Conservation (phyloP, 1,140 invertebrate genomes). For the Leptopilina clavipes region DNA sequence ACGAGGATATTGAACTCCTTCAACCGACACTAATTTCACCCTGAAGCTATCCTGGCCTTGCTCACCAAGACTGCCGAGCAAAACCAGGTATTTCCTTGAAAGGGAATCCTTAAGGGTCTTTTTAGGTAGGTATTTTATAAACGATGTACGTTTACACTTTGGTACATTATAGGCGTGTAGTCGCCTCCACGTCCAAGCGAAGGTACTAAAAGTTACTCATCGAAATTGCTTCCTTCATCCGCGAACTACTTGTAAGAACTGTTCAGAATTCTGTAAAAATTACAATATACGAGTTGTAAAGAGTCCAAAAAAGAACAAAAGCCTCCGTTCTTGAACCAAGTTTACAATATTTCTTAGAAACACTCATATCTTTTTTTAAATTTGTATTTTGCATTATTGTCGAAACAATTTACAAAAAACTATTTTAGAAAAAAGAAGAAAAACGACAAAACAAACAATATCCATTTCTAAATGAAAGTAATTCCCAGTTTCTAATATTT, state of each 20-base stretch:
- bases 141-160: conserved; percentile 31
- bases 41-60: conserved; percentile 26
- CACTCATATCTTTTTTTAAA: background rate
- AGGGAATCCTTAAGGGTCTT: conserved; percentile 27
- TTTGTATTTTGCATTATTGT: no score
- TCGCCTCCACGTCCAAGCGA: background rate
- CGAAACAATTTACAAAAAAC: no score
- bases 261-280: background rate
- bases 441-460: no score
- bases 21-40: conserved; percentile 29
- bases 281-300: background rate
- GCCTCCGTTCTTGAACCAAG: background rate
- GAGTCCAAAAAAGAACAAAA: background rate
- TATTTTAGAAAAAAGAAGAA: no score
- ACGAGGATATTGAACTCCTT: conserved; percentile 29
- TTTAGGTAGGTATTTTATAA: conserved; percentile 29
- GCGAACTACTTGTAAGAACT: background rate
- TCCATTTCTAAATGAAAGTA: no score
- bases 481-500: background rate
- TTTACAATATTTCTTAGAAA: background rate
- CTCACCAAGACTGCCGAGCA: conserved; percentile 18
- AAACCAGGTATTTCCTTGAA: conserved; percentile 33
- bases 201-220: conserved; percentile 30
- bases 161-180: conserved; percentile 26
- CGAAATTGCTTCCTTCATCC: conserved; percentile 20